Conservation (phyloP, 1,140 invertebrate genomes). For the Wiebesia pumilae region DNA sequence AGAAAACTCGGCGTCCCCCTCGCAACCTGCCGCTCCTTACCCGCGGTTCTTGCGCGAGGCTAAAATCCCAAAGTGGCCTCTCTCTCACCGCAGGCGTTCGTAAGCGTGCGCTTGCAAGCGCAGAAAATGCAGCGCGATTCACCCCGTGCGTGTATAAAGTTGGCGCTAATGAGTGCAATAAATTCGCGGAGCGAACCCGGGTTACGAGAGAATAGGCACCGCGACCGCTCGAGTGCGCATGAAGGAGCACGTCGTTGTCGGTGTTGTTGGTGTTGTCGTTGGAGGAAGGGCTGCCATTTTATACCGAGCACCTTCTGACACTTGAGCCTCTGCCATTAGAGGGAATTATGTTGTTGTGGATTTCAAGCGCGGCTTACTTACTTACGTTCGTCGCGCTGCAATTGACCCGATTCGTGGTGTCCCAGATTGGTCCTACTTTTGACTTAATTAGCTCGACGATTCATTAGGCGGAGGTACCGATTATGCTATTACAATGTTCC, state of each 20-base stretch:
- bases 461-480: background rate
- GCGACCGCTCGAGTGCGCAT: conserved; percentile 17
- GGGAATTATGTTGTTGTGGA: conserved; percentile 7
- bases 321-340: conserved; percentile 9
- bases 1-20: background rate
- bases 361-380: background rate
- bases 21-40: background rate
- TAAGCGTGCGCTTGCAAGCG: conserved; percentile 49
- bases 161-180: conserved; percentile 67
- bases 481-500: background rate
- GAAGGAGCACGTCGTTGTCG: background rate
- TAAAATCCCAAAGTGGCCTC: background rate
- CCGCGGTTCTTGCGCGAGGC: background rate
- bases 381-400: background rate
- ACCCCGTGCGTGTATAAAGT: background rate
- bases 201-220: conserved; percentile 37
- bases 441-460: background rate
- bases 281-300: background rate
- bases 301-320: background rate
- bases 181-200: conserved; percentile 61
- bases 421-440: background rate
- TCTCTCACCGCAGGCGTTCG: background rate
- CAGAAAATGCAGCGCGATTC: conserved; percentile 15
- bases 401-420: background rate
- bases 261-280: no score